A percentile compares a stretch with the other conserved stretches of the same genome.
Evolutionary conservation across 1,140 invertebrate species (phyloP).

Genomic region (Drosophila mojavensis): DNA sequence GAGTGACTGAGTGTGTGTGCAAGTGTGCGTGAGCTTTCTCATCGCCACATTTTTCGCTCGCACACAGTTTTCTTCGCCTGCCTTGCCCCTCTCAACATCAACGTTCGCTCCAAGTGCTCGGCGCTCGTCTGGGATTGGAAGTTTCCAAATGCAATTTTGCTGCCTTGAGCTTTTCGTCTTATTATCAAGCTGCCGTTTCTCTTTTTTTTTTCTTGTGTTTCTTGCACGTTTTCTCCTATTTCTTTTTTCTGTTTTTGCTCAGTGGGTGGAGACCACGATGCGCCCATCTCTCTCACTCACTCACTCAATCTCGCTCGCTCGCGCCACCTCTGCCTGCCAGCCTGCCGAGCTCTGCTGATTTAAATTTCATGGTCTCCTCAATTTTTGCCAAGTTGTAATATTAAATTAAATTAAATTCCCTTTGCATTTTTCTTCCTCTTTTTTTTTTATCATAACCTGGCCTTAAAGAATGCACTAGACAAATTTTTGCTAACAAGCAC

Average conservation of each 20-base stretch:
- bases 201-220: slow-evolving; percentile 13
- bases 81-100: slow-evolving; percentile 6
- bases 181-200: slow-evolving; percentile 45
- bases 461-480: slow-evolving; percentile 23
- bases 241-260: slow-evolving; percentile 14
- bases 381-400: slow-evolving; percentile 70
- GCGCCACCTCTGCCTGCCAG: slow-evolving; percentile 23
- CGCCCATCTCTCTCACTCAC: slow-evolving; percentile 19
- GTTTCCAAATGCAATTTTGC: slow-evolving; percentile 81
- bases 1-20: slow-evolving; percentile 22
- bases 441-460: not conserved
- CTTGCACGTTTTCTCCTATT: slow-evolving; percentile 4
- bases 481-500: slow-evolving; percentile 3
- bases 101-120: slow-evolving; percentile 15
- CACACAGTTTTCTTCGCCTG: slow-evolving; percentile 42
- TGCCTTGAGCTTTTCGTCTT: slow-evolving; percentile 77
- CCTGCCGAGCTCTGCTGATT: slow-evolving; percentile 49
- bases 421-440: slow-evolving; percentile 22
- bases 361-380: slow-evolving; percentile 81
- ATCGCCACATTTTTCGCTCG: slow-evolving; percentile 64
- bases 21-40: slow-evolving; percentile 52
- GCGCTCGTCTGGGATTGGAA: slow-evolving; percentile 79
- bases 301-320: not conserved
- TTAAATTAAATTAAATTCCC: slow-evolving; percentile 79
- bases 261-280: slow-evolving; percentile 64